Evolutionary conservation across 2,113 vertebrate genomes (phyloP).

Genomic region (Eupsittula cactorum): DNA sequence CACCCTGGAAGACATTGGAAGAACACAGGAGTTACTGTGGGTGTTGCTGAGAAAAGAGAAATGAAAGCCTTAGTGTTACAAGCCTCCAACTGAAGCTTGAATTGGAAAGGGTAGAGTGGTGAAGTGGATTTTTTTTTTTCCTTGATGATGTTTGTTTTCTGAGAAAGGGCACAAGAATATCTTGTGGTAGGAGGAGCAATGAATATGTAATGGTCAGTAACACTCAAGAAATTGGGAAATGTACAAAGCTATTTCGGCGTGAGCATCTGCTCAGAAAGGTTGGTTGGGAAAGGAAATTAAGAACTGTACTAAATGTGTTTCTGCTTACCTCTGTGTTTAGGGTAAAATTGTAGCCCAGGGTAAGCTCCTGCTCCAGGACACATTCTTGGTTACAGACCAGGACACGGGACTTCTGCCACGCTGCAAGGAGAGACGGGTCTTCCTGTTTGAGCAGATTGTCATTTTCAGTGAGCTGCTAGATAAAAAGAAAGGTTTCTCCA

Average conservation of each 20-base stretch:
- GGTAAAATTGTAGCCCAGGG: conserved; percentile 99
- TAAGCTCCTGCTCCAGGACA: conserved; percentile 94
- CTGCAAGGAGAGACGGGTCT: conserved; percentile 94
- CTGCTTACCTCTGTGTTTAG: conserved; percentile 68
- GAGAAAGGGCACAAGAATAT: background rate
- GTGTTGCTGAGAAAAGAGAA: background rate
- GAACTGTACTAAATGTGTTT: background rate
- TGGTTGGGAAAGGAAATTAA: background rate
- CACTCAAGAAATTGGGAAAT: background rate
- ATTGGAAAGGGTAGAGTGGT: background rate
- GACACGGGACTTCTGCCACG: conserved; percentile 91
- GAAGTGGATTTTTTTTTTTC: background rate
- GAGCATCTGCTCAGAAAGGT: background rate
- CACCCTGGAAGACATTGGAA: background rate
- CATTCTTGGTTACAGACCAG: conserved; percentile 94
- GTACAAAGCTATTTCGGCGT: background rate
- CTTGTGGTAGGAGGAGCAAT: background rate
- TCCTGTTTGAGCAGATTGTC: conserved; percentile 97
- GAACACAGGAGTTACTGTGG: background rate
- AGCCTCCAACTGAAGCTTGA: background rate
- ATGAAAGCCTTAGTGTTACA: background rate
- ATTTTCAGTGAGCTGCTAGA: conserved; percentile 98
- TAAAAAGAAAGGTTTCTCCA: conserved; percentile 97
- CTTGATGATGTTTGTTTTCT: background rate
- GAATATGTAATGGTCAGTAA: background rate